Evolutionary conservation across 2,888 invertebrate genomes (phyloP), one percentile per base, ranked within the genome.

Genomic region (Tetanocera ferruginea): DNA sequence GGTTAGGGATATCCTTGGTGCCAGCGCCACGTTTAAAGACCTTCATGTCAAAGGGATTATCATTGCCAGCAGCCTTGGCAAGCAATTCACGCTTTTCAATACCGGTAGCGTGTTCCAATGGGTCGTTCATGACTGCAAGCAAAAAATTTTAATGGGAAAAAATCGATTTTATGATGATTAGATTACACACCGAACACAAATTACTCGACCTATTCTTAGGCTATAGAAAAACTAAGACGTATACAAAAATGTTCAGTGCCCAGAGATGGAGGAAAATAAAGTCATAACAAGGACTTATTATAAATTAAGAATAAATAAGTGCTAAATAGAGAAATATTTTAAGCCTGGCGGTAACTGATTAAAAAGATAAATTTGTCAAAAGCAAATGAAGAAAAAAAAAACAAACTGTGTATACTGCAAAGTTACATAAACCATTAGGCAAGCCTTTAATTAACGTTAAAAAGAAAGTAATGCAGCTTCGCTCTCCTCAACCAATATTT

Each of bases 61-160:
- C 96, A 87, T 98, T 95, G 82, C 98, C 98, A 77, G 95, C 94
- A 83, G 94, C 93, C 89, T 94, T 92, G 37, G 97, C 96, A 82
- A 98, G 90, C 84, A 98, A 90, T 91, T 98, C 97, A 87, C 94
- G 94, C 90, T 97, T 96, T 89, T 98, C 98, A 82, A 97, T 88
- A 84, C 98, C 98, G 43, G 98, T 98, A 31, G 98, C 96, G 88
- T 97, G 96, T 87, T 98, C 98, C 86, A 98, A 82, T 37, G 97
- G 95, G 88, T 98, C 97, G 69, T 96, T 94, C 93, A 96, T 93
- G 91, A 93, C 95, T 95, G 81, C 69, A 83, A 83, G 70, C n/a
- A 43, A 55, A 71, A 0, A 43, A 67, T n/a, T 19, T 19, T 2
- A 34, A 43, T 25, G 52, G n/a, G 14, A 6, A 28, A 17, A 25